Evolutionary conservation across 2,113 vertebrate species (phyloP).

Genomic region (Calidris pygmaea): DNA sequence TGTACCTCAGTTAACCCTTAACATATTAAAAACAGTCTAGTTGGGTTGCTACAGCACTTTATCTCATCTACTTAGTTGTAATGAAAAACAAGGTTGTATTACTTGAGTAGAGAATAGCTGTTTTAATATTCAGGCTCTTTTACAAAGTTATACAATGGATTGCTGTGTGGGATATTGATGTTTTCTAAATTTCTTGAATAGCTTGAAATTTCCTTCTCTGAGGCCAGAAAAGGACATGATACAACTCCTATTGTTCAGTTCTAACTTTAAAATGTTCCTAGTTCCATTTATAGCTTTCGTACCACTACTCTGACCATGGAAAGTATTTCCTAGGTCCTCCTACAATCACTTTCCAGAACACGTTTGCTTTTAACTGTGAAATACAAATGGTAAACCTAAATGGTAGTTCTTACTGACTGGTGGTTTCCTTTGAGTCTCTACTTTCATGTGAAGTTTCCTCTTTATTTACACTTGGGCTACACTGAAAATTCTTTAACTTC

Average conservation of each 20-base stretch:
- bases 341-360: not conserved
- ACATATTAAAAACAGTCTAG: not conserved
- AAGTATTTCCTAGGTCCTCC: not conserved
- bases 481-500: not conserved
- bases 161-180: not conserved
- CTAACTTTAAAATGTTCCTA: not conserved
- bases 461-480: not conserved
- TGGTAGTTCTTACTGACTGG: not conserved
- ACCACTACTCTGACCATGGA: not conserved
- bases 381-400: not conserved
- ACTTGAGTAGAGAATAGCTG: not conserved
- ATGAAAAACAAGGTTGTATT: not conserved
- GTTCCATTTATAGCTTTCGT: not conserved
- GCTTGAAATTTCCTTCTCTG: not conserved
- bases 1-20: not conserved
- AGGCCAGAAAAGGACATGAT: not conserved
- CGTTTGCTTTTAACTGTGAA: not conserved
- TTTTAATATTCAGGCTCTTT: not conserved
- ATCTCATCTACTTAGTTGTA: not conserved
- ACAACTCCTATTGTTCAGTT: not conserved
- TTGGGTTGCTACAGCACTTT: not conserved
- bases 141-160: not conserved
- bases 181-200: not conserved
- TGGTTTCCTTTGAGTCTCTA: not conserved
- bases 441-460: not conserved